Base-by-base conservation (phyloP, 2,113 vertebrate species). In the Charadrius vociferus region DNA sequence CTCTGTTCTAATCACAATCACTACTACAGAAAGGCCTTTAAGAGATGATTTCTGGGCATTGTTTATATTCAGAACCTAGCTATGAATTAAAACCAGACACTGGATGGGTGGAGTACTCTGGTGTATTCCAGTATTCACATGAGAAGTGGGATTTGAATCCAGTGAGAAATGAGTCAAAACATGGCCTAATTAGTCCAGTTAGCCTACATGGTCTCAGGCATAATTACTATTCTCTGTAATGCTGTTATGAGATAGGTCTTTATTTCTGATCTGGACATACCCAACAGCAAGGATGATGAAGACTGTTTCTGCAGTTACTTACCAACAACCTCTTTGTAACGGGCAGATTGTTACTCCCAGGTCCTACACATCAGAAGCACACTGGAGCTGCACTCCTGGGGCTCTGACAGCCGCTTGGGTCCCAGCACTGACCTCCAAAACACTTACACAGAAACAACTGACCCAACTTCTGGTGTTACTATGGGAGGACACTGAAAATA, bases 41-140 rank as follows among this genome's bases (percentile, higher is more conserved):
- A 87, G 68, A 91, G 93, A 72, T 34, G 6, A 87, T 53, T 88
- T 92, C 81, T 85, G 21, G 49, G 18, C 53, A 37, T 81, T 89
- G 14, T 30, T 95, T 56, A 12, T 5, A 0, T 82, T 97, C 68
- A 72, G 32, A 95, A 72, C 47, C 61, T 91, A 84, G 37, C 84
- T 89, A 43, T 56, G 93, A 91, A 91, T 85, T 93, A 34, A 24
- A 93, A 10, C 17, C 34, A 85, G 68, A 73, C 63, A 37, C 39
- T 1, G 9, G 14, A 80, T 88, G 62, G 45, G 21, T 27, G 27
- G 56, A 81, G 45, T 80, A 87, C 9, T 70, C 23, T 7, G 17
- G 6, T 59, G 14, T 13, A 27, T 67, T 79, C 37, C 34, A 88
- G 18, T 36, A 72, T 61, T 82, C 74, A 68, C 23, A 20, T 16